Evolutionary conservation across 2,888 invertebrate genomes (phyloP), one percentile per base, ranked within the genome.

Genomic region (Amblyjoppa proteus): DNA sequence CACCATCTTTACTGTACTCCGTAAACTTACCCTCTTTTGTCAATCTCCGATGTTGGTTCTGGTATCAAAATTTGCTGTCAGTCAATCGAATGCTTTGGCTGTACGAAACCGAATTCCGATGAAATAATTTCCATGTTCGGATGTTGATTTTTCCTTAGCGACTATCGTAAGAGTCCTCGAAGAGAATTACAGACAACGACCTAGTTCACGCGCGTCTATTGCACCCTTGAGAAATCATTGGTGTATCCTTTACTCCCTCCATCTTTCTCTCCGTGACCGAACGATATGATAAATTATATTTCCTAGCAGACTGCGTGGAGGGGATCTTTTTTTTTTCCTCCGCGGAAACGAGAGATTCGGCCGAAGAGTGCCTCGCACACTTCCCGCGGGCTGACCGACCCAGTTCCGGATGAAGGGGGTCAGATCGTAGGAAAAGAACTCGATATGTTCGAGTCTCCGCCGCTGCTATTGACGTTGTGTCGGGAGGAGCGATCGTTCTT

Each of bases 141-240:
- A 76, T 41, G 53, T 16, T 16, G 16, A 66, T 66, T 38, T 38
- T 66, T 25, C 16, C 13, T 31, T 61, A 5, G 61, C 31, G 31
- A 66, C 53, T 64, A 75, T 70, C 56, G 51, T 11, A 34, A 66
- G 45, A 76, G n/a, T 49, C 28, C 13, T 20, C 4, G 66, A 13
- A 20, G 61, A 31, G 61, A 31, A 31, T 28, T 61, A 31, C 5
- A 11, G 56, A 45, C 51, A 69, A 79, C 85, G 85, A 83, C 83
- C 80, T 64, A 73, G 61, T 80, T 85, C 73, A 38, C 80, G 76
- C 76, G 45, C 2, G 49, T 25, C 58, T 51, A 85, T 85, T 69
- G 73, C 76, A 83, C 85, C 83, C 85, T 76, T 70, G 85, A 85
- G 83, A 85, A 85, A 85, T 83, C 85, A 85, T 66, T 53, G 76